phyloP scores from a whole-genome alignment of 2,113 vertebrate species.

The Odontesthes bonariensis region DNA sequence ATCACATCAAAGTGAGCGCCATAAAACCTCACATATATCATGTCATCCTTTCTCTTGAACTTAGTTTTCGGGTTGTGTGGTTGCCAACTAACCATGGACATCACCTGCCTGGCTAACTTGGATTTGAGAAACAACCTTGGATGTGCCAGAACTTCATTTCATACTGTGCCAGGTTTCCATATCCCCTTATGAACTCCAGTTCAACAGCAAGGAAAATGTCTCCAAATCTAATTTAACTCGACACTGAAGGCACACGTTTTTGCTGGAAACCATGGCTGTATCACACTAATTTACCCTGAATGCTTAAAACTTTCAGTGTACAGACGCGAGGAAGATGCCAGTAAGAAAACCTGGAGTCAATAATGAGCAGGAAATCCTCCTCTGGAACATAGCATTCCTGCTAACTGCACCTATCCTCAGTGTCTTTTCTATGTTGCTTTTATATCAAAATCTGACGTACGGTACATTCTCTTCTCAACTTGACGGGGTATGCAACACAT shows the following conservation, averaged over 20 bases:
- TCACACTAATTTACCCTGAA: conserved; percentile 47
- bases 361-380: conserved; percentile 71
- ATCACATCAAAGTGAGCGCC: conserved; percentile 30
- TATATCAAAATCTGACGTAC: conserved; percentile 26
- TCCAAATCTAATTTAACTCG: conserved; percentile 33
- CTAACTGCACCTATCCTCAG: conserved; percentile 45
- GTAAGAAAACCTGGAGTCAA: conserved; percentile 67
- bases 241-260: conserved; percentile 1
- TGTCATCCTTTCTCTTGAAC: conserved; percentile 16
- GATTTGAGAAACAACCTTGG: conserved; percentile 20
- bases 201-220: conserved; percentile 39
- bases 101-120: conserved; percentile 50
- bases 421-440: conserved; percentile 37
- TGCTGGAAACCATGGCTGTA: conserved; percentile 34
- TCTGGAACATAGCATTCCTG: conserved; percentile 63
- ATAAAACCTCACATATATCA: conserved; percentile 33
- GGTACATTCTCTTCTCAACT: conserved; percentile 35
- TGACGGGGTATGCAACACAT: background rate
- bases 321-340: conserved; percentile 53
- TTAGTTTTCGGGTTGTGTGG: conserved; percentile 44
- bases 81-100: conserved; percentile 43
- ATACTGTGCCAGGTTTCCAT: conserved; percentile 48
- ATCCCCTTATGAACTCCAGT: conserved; percentile 40
- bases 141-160: conserved; percentile 27
- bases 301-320: conserved; percentile 40